Evolutionary conservation across 2,888 invertebrate species (phyloP).

Genomic region (Himalopsyche japonica): DNA sequence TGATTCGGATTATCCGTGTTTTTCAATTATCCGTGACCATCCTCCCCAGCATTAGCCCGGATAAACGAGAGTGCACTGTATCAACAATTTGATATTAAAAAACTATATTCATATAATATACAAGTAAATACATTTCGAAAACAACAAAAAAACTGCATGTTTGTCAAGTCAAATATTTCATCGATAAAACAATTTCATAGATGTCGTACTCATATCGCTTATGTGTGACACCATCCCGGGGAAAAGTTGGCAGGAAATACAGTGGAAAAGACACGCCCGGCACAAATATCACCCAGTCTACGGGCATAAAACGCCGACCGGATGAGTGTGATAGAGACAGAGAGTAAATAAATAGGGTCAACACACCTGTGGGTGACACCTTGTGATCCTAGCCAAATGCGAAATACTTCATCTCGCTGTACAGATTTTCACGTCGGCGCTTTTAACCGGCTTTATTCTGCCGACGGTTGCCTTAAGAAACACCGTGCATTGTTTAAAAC

Average conservation of each 20-base stretch:
- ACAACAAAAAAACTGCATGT: too few species aligned
- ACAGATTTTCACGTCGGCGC: conserved; percentile 1
- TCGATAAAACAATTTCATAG: too few species aligned
- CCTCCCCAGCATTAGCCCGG: too few species aligned
- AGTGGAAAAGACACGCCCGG: not conserved
- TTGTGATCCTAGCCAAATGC: conserved; percentile 8
- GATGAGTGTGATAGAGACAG: not conserved
- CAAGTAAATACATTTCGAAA: too few species aligned
- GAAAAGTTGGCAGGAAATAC: not conserved
- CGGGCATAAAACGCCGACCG: not conserved
- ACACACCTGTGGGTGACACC: conserved; percentile 37
- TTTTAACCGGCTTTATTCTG: not conserved
- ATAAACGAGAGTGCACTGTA: too few species aligned
- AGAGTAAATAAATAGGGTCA: conserved; percentile 32
- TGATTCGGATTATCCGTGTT: too few species aligned
- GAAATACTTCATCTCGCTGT: conserved; percentile 13
- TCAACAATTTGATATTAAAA: too few species aligned
- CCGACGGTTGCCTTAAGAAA: not conserved
- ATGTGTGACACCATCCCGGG: not conserved
- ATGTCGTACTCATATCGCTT: not conserved
- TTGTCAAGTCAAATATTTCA: too few species aligned
- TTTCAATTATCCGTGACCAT: too few species aligned
- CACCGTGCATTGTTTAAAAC: not conserved
- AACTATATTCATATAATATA: too few species aligned
- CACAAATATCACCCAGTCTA: not conserved